Evolutionary conservation across 2,797 vertebrate genomes (phyloP).

Genomic region (Gobionotothen gibberifrons): DNA sequence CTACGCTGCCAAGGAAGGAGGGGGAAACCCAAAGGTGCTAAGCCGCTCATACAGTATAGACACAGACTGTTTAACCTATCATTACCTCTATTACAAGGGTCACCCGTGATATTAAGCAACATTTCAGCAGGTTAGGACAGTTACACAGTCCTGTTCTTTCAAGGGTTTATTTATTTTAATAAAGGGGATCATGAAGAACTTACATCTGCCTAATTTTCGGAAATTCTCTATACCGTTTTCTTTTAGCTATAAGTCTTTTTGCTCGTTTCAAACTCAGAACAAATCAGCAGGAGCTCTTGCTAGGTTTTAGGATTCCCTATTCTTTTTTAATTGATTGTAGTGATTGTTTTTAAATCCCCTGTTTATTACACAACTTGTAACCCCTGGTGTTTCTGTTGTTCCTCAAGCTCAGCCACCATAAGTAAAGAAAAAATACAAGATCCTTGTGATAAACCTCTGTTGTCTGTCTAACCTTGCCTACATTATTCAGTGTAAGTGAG

Average conservation of each 20-base stretch:
- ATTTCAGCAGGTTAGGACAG: constrained; percentile 13
- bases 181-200: constrained; percentile 11
- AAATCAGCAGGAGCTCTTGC: neutral
- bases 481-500: neutral
- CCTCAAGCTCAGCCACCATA: neutral
- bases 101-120: neutral
- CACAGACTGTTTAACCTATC: neutral
- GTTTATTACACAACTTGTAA: neutral
- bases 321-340: constrained; percentile 36
- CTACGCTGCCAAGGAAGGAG: constrained; percentile 97
- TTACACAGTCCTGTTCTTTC: neutral
- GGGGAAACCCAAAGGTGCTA: constrained; percentile 95
- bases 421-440: neutral
- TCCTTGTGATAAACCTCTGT: neutral
- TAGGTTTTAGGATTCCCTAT: constrained; percentile 17
- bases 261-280: constrained; percentile 10
- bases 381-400: neutral
- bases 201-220: neutral
- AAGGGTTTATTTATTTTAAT: neutral
- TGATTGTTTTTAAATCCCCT: too few relatives aligned
- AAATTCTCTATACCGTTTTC: constrained; percentile 15
- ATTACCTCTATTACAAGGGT: neutral
- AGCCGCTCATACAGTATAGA: neutral
- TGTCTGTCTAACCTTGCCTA: neutral
- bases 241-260: constrained; percentile 5